phyloP scores from a whole-genome alignment of 2,888 invertebrate genomes.

The Gisinianus flammeolus region DNA sequence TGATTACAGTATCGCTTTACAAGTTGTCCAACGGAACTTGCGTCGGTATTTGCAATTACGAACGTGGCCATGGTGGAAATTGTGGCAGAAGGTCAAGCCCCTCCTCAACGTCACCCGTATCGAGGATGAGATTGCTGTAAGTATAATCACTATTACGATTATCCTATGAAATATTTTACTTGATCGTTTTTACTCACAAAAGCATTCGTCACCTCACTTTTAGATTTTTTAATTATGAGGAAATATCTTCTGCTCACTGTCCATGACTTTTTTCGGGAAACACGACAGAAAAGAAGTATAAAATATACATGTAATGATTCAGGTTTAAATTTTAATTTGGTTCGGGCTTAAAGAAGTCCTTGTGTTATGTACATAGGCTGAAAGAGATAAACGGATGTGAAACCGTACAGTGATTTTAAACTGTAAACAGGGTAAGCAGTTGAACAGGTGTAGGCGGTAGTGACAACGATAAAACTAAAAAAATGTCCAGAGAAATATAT shows the following conservation, averaged over 20 bases:
- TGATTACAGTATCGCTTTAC: slow-evolving; percentile 82
- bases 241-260: background rate
- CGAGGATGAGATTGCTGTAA: slow-evolving; percentile 98
- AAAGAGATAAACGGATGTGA: no score
- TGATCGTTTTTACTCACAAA: no score
- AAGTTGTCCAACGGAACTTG: slow-evolving; percentile 99
- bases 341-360: no score
- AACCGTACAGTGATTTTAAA: background rate
- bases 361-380: no score
- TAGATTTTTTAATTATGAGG: background rate
- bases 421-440: slow-evolving; percentile 6
- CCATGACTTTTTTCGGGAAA: no score
- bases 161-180: no score
- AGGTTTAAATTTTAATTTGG: no score
- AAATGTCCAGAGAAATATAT: slow-evolving; percentile 25
- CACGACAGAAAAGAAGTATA: no score
- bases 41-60: slow-evolving; percentile 98
- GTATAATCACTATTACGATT: slow-evolving; percentile 61
- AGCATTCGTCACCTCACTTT: background rate
- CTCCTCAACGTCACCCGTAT: slow-evolving; percentile 98
- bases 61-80: slow-evolving; percentile 99
- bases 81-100: slow-evolving; percentile 99
- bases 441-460: slow-evolving; percentile 38
- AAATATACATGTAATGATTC: no score
- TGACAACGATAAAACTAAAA: slow-evolving; percentile 24